Percentiles rank a stretch among this genome's conserved stretches.
These are phyloP conservation scores for Lytechinus pictus DNA, from an alignment of 35 echinoderm and acorn worm species.

Conservation along the genomic window DNA sequence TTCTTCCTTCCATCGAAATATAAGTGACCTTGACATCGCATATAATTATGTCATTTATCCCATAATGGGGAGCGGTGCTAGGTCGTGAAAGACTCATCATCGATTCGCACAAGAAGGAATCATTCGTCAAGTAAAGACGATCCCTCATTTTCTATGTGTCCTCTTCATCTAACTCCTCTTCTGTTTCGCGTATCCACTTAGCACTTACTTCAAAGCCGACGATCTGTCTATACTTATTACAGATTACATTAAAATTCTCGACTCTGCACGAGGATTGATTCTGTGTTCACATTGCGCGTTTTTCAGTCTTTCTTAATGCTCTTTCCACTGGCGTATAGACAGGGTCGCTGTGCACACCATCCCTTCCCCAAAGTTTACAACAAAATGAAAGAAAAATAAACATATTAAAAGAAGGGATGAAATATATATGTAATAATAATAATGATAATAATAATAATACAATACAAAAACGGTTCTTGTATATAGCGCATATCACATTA, in stretches of 20 bases:
- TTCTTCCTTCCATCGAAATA: not conserved
- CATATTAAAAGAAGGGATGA: too few relatives aligned
- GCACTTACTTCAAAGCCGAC: conserved; percentile 9
- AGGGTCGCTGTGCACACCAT: too few relatives aligned
- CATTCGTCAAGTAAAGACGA: not conserved
- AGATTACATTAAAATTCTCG: not conserved
- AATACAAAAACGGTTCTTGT: too few relatives aligned
- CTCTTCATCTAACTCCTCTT: not conserved
- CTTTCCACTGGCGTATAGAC: too few relatives aligned
- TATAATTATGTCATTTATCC: conserved; percentile 12
- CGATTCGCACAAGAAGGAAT: not conserved
- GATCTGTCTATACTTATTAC: not conserved
- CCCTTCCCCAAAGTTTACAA: too few relatives aligned
- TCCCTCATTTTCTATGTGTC: not conserved
- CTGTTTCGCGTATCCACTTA: not conserved
- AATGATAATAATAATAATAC: too few relatives aligned
- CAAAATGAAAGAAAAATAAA: too few relatives aligned
- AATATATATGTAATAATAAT: too few relatives aligned
- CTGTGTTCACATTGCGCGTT: not conserved
- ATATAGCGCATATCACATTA: too few relatives aligned
- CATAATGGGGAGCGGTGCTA: not conserved
- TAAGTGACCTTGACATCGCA: conserved; percentile 1
- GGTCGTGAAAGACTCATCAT: not conserved
- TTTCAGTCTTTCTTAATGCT: not conserved
- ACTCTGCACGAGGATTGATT: not conserved